phyloP scores from a whole-genome alignment of 2,888 invertebrate genomes.

The Mythimna loreyi region DNA sequence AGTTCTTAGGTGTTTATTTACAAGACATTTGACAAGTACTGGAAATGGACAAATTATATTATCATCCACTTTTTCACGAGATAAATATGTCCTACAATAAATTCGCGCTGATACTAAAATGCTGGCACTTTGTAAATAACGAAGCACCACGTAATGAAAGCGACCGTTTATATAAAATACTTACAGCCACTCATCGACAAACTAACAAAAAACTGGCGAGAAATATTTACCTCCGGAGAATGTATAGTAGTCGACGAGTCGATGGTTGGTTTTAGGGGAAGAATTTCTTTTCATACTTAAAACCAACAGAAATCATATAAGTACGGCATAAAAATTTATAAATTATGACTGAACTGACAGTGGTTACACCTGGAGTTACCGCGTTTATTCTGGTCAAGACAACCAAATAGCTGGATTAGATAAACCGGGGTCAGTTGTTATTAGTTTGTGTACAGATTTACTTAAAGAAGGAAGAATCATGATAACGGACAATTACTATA shows the following conservation, averaged over 20 bases:
- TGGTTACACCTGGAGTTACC: not conserved
- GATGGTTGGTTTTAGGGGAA: not conserved
- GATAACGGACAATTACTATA: too few relatives aligned
- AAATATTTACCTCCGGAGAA: conserved; percentile 43
- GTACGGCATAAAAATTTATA: conserved; percentile 7
- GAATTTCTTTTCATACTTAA: not conserved
- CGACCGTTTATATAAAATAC: too few relatives aligned
- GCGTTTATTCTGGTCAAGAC: not conserved
- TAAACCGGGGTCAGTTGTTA: too few relatives aligned
- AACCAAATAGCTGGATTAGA: not conserved
- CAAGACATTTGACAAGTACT: not conserved
- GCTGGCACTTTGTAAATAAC: too few relatives aligned
- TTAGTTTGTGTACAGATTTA: too few relatives aligned
- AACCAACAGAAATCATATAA: not conserved
- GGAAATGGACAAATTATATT: not conserved
- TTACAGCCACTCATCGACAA: too few relatives aligned
- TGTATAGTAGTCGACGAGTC: conserved; percentile 42
- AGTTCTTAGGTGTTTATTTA: not conserved
- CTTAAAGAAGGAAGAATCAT: too few relatives aligned
- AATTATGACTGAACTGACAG: not conserved
- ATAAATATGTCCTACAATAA: too few relatives aligned
- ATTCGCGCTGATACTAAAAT: too few relatives aligned
- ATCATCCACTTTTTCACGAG: conserved; percentile 2
- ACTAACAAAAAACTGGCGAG: conserved; percentile 44
- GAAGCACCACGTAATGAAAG: too few relatives aligned